A percentile compares a stretch with the other conserved stretches of the same genome.
phyloP scores from a whole-genome alignment of 2,888 invertebrate genomes.

The Dryomyza anilis region DNA sequence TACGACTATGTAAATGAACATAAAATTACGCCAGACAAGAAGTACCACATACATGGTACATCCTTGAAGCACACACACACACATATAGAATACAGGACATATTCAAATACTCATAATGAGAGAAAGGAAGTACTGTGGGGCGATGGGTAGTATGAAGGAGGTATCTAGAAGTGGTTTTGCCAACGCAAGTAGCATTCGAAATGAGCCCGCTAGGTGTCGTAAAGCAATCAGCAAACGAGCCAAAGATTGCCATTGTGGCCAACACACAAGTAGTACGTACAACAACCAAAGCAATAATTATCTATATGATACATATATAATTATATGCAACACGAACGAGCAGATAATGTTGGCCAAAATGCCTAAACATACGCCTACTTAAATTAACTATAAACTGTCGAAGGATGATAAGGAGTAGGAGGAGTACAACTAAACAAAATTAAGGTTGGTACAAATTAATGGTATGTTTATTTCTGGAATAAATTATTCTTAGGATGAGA shows the following conservation, averaged over 20 bases:
- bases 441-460: not conserved
- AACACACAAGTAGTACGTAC: not conserved
- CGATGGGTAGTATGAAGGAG: not conserved
- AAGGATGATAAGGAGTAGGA: not conserved
- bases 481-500: not conserved
- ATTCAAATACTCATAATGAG: not conserved
- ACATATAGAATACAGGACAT: not conserved
- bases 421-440: not conserved
- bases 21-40: constrained; percentile 28
- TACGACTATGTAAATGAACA: constrained; percentile 28
- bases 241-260: constrained; percentile 43
- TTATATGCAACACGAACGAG: constrained; percentile 33
- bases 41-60: not conserved
- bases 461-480: not conserved
- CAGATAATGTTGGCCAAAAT: constrained; percentile 27
- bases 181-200: constrained; percentile 44
- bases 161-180: not conserved
- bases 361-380: constrained; percentile 1
- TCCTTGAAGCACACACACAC: not conserved
- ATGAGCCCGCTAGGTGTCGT: constrained; percentile 54
- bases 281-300: constrained; percentile 26
- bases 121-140: too few species aligned
- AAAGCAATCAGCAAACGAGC: constrained; percentile 54
- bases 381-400: not conserved
- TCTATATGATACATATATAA: constrained; percentile 40